Evolutionary conservation across 2,113 vertebrate genomes (phyloP).

Genomic region (Gasterosteus aculeatus): DNA sequence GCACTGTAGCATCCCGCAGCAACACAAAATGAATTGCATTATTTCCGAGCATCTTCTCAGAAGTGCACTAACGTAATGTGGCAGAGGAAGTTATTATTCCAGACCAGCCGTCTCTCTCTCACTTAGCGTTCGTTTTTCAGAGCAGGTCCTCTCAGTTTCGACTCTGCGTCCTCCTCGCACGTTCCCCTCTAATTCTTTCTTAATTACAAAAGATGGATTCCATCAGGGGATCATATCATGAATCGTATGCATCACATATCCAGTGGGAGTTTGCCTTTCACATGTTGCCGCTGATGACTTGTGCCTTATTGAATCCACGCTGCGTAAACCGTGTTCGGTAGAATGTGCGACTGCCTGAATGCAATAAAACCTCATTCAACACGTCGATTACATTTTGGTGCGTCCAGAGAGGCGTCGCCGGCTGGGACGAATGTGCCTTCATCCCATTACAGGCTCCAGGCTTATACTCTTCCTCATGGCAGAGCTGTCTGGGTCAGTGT

Average conservation of each 20-base stretch:
- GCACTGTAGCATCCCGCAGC: conserved; percentile 88
- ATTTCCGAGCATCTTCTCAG: conserved; percentile 91
- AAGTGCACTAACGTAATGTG: conserved; percentile 82
- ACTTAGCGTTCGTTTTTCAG: conserved; percentile 73
- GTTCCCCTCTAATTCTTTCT: conserved; percentile 61
- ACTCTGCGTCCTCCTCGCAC: conserved; percentile 48
- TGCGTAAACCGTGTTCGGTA: conserved; percentile 55
- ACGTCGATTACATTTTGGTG: conserved; percentile 66
- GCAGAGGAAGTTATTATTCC: conserved; percentile 85
- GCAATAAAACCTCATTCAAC: conserved; percentile 66
- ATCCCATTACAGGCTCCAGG: conserved; percentile 41
- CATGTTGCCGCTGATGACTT: conserved; percentile 68
- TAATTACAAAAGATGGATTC: conserved; percentile 77
- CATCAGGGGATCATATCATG: conserved; percentile 62
- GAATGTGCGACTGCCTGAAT: conserved; percentile 46
- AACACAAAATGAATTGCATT: conserved; percentile 93
- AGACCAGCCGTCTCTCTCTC: conserved; percentile 76
- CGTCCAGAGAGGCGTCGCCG: conserved; percentile 51
- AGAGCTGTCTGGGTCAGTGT: background rate
- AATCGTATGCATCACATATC: conserved; percentile 37
- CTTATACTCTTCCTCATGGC: conserved; percentile 24
- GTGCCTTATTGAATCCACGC: conserved; percentile 54
- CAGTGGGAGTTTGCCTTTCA: conserved; percentile 61
- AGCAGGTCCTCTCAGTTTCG: conserved; percentile 62
- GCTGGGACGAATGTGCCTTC: conserved; percentile 41